These are phyloP conservation scores for Calliphora vomitoria DNA, from an alignment of 2,888 invertebrate species.

Conservation along the genomic window DNA sequence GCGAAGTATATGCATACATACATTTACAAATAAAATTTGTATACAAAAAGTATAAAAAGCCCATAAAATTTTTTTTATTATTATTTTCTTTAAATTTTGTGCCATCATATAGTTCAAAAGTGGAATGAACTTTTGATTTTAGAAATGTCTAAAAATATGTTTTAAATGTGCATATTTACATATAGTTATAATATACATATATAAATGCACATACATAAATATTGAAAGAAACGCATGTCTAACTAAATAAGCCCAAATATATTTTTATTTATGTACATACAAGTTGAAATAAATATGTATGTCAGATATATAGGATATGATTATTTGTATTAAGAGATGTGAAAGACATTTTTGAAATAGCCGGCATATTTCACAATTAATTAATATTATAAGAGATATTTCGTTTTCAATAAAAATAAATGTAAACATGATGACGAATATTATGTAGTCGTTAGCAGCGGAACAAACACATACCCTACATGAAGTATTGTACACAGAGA, in stretches of 20 bases:
- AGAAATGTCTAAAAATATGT: conserved; percentile 48
- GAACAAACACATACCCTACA: no score
- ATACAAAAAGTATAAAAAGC: conserved; percentile 4
- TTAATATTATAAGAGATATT: neutral
- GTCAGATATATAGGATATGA: neutral
- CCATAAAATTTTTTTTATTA: conserved; percentile 31
- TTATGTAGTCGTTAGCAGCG: neutral
- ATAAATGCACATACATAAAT: neutral
- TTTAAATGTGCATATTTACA: neutral
- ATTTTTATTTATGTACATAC: neutral
- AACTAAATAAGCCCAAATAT: no score
- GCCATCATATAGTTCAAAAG: conserved; percentile 67
- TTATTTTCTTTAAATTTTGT: conserved; percentile 17
- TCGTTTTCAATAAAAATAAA: conserved; percentile 6
- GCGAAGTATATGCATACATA: neutral
- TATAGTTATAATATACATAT: neutral
- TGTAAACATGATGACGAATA: no score
- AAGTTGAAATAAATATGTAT: neutral
- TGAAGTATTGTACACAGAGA: no score
- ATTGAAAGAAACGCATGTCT: no score
- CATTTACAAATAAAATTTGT: neutral
- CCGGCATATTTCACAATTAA: neutral
- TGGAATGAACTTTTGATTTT: conserved; percentile 67
- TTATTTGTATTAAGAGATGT: neutral
- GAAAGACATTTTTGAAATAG: neutral